A percentile compares a stretch with the other conserved stretches of the same genome.
These are phyloP conservation scores for Sialia sialis DNA, from an alignment of 2,113 vertebrate species.

Conservation along the genomic window DNA sequence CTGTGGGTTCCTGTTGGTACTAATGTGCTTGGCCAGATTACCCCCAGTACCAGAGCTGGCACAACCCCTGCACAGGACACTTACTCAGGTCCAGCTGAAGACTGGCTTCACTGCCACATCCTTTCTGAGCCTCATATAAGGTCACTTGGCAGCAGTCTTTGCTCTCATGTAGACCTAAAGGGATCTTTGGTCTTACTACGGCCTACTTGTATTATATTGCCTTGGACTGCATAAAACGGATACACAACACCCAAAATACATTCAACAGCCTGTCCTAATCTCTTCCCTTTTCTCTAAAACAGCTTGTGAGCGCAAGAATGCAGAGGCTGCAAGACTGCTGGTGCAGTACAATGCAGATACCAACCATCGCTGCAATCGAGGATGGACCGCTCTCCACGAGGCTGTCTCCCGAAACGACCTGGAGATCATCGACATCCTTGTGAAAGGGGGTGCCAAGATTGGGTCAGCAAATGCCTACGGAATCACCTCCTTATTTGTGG, in stretches of 20 bases:
- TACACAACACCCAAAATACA: background rate
- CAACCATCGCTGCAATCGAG: slow-evolving; percentile 81
- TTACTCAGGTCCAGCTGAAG: background rate
- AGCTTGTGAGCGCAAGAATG: slow-evolving; percentile 87
- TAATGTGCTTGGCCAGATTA: background rate
- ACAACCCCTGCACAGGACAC: background rate
- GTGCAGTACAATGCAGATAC: slow-evolving; percentile 76
- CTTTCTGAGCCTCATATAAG: background rate
- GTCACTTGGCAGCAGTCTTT: background rate
- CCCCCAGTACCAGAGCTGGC: background rate
- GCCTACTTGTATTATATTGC: background rate
- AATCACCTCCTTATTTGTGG: slow-evolving; percentile 86
- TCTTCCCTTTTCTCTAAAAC: background rate
- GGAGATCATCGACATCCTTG: slow-evolving; percentile 87
- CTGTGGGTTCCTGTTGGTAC: background rate
- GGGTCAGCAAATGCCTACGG: slow-evolving; percentile 82
- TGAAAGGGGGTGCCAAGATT: slow-evolving; percentile 85
- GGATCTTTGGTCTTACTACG: background rate
- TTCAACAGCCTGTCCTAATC: background rate
- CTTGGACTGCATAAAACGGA: background rate
- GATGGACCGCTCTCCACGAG: slow-evolving; percentile 90
- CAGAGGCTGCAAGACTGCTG: slow-evolving; percentile 75
- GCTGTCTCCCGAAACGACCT: slow-evolving; percentile 80
- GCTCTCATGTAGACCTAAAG: background rate
- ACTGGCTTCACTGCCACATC: background rate